Base-by-base conservation (phyloP, 2,888 invertebrate species). In the Ptychoptera contaminata region DNA sequence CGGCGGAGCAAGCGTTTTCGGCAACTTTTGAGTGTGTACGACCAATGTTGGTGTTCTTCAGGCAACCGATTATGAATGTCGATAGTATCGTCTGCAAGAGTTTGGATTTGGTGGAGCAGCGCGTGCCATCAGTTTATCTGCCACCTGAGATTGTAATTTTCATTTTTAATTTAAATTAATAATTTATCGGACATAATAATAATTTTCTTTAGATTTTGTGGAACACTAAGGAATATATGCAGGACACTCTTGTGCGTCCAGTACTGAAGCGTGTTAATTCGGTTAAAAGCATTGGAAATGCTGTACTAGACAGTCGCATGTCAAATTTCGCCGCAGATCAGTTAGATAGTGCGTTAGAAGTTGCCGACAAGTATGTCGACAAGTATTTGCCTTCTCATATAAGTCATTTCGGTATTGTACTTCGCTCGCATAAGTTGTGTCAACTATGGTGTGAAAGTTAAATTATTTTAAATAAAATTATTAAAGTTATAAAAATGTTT, bases 71-170 rank as follows among this genome's bases (percentile, higher is more conserved):
- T 9, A 69, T 71, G 30, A 77, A 77, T 46, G 70, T 86, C 35
- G 87, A 87, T 65, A 71, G 71, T 50, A 70, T 87, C 49, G 75
- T 91, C 48, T 90, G 87, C 67, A 79, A 76, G 58, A 84, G 87
- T 46, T 73, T 92, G 50, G 87, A 88, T 53, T 73, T 82, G 35
- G 78, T 91, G n/a, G 90, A 91, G 61, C 76, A 82, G 55, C 74
- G 76, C 47, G 79, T 87, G 40, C 91, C 91, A 0, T 76, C 81
- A 2, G 82, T 91, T 48, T 78, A 81, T 59, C 68, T 88, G 51
- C 86, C 90, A 6, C 87, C 91, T 8, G 77, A 88, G 67, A 75
- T 82, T 71, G 90, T 90, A 70, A 74, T 6, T 6, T n/a, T n/a
- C 7, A 9, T 41, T 11, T 35, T 30, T 15, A 15, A 32, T n/a